Evolutionary conservation across 2,888 invertebrate genomes (phyloP), one percentile per base, ranked within the genome.

Genomic region (Drosophila greeni): DNA sequence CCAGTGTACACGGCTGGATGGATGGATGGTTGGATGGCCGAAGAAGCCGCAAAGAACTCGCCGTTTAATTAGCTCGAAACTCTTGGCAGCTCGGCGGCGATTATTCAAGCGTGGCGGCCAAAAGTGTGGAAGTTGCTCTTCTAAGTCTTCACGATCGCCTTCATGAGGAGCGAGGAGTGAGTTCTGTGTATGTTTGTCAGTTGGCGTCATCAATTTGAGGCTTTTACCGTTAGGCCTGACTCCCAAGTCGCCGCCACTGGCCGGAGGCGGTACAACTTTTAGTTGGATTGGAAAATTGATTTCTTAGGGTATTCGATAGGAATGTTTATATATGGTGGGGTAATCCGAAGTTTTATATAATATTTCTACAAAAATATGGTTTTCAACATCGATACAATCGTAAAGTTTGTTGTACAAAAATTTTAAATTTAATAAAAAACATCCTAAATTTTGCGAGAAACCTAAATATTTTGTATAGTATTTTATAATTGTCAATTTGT

Each of bases 51-150:
- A 33, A 16, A 55, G 66, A 66, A 48, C 47, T 18, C 48, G 56
- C 29, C 54, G 49, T 82, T 80, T 74, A 84, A 80, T 84, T 76
- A 78, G 74, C 69, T 67, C 61, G 57, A 66, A 64, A 56, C 68
- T 76, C 72, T 73, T 47, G 59, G 67, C 47, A n/a, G 52, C 52
- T 42, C 40, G 36, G 20, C 51, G 6, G 43, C 57, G 66, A 48
- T 83, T 69, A 59, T 78, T 75, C 70, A 74, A 78, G 84, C 82
- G 68, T 76, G 69, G 66, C 74, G 69, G 66, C 74, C 67, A 65
- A 69, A 57, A 75, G 72, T 67, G 65, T 76, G 52, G 58, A 62
- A 61, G 51, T 68, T 56, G 66, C 36, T 56, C 45, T 61, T 69
- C 48, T 61, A 54, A 39, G 73, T 69, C 64, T 62, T 51, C 42